A percentile compares a stretch with the other conserved stretches of the same genome.
These are phyloP conservation scores for Solenodon paradoxus DNA, from an alignment of 2,113 vertebrate genomes.

Conservation along the genomic window DNA sequence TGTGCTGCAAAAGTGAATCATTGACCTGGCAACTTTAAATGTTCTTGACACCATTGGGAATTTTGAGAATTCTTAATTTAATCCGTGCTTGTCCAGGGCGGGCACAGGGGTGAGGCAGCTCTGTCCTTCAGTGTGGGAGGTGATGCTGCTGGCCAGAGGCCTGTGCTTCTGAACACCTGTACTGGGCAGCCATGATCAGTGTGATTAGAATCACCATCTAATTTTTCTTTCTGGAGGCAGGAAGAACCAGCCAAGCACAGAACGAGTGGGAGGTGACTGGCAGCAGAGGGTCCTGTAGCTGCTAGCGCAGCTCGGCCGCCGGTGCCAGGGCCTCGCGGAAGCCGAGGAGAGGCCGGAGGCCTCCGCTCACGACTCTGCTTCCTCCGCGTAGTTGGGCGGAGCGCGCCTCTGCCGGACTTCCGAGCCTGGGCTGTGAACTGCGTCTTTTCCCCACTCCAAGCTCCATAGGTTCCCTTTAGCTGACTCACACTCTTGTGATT, in stretches of 20 bases:
- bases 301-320: background rate
- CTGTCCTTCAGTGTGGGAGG: background rate
- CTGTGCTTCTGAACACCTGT: background rate
- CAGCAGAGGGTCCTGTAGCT: background rate
- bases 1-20: slow-evolving; percentile 68
- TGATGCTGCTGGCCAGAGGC: background rate
- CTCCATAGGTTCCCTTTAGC: background rate
- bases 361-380: background rate
- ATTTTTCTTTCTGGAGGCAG: slow-evolving; percentile 35
- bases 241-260: background rate
- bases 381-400: background rate
- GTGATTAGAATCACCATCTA: background rate
- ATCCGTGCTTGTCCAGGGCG: slow-evolving; percentile 44
- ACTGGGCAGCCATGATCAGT: background rate
- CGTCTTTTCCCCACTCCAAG: background rate
- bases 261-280: background rate
- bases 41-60: slow-evolving; percentile 68
- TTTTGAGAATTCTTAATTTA: slow-evolving; percentile 74
- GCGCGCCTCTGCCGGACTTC: background rate
- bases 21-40: slow-evolving; percentile 73
- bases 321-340: background rate
- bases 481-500: background rate
- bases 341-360: background rate
- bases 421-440: background rate
- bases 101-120: background rate